Base-by-base conservation (phyloP, 23 tunicate species). In the Clavelina lepadiformis region DNA sequence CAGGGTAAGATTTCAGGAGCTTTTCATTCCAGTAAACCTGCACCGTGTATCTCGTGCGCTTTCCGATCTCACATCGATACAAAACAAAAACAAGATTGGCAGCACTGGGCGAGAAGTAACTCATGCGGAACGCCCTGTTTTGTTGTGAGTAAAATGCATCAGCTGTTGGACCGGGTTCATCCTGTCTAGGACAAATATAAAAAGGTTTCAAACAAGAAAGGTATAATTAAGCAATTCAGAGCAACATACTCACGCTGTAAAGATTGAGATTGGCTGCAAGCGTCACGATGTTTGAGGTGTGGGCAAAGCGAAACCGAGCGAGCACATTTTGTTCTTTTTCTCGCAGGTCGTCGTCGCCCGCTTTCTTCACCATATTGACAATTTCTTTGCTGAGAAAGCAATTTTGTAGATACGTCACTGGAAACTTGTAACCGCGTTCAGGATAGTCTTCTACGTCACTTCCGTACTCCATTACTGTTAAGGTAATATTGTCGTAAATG, bases 361-460 rank as follows among this genome's bases (percentile, higher is more conserved):
- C 49, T 41, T 15, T 15, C 49, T 41, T 41, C 13, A 41, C 49
- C 15, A 41, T 8, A 31, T 56, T 56, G 31, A 54, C 52, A 3
- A 71, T 28, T 21, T 55, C 65, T 35, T 71, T 71, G 11, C 65
- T 53, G 15, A 71, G 35, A 6, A 23, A 27, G 51, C 76, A 71
- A 38, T 36, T 71, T 34, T 55, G 36, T 46, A 35, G 31, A 22
- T 51, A 71, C 13, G 76, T 35, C 3, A 71, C 56, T 2, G 61
- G 63, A 24, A 33, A 55, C 2, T 35, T 22, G 31, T 51, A 71
- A 36, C 76, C 38, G 15, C 30, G 3, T 33, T 55, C 51, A 1
- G 76, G 63, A 65, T 71, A 71, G 32, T 56, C 52, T 56, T 55
- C 64, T 2, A 71, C 13, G 38, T 71, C 76, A 6, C 31, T 47